A percentile compares a stretch with the other conserved stretches of the same genome.
Evolutionary conservation across 2,888 invertebrate genomes (phyloP).

Genomic region (Molanna angustata): DNA sequence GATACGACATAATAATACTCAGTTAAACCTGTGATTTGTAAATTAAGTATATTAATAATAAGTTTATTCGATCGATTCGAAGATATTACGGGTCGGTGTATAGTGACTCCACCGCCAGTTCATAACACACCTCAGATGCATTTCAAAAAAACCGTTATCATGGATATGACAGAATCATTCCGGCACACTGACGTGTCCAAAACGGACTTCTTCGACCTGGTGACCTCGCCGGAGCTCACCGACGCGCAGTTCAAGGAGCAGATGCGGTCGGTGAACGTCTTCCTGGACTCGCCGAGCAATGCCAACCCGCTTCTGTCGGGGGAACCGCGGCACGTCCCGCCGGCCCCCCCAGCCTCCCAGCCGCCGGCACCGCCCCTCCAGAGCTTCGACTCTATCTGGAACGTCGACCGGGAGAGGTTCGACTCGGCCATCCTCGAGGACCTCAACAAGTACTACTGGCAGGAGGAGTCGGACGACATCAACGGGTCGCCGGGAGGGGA

Average conservation of each 20-base stretch:
- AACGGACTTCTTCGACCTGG: slow-evolving; percentile 88
- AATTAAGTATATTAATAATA: too few relatives aligned
- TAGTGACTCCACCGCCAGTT: too few relatives aligned
- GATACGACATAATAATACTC: too few relatives aligned
- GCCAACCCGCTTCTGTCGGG: slow-evolving; percentile 52
- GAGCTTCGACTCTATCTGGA: slow-evolving; percentile 63
- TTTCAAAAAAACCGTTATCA: slow-evolving; percentile 52
- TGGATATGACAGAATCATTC: slow-evolving; percentile 82
- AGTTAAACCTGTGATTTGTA: too few relatives aligned
- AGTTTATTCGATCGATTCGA: too few relatives aligned
- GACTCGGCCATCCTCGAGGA: slow-evolving; percentile 79
- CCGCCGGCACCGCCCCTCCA: slow-evolving; percentile 46
- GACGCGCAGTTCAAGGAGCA: slow-evolving; percentile 68
- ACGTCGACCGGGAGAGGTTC: slow-evolving; percentile 68
- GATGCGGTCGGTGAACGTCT: slow-evolving; percentile 66
- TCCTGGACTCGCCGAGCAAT: slow-evolving; percentile 58
- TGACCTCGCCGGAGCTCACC: slow-evolving; percentile 75
- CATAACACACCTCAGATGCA: slow-evolving; percentile 32
- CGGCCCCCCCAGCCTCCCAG: slow-evolving; percentile 46
- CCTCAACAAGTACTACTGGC: slow-evolving; percentile 83
- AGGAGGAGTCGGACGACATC: slow-evolving; percentile 58
- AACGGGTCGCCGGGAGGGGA: slow-evolving; percentile 49
- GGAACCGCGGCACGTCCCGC: slow-evolving; percentile 44
- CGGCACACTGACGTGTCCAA: slow-evolving; percentile 73
- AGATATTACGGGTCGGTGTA: too few relatives aligned